phyloP scores from a whole-genome alignment of 1,140 invertebrate species.

The Hypothenemus hampei region DNA sequence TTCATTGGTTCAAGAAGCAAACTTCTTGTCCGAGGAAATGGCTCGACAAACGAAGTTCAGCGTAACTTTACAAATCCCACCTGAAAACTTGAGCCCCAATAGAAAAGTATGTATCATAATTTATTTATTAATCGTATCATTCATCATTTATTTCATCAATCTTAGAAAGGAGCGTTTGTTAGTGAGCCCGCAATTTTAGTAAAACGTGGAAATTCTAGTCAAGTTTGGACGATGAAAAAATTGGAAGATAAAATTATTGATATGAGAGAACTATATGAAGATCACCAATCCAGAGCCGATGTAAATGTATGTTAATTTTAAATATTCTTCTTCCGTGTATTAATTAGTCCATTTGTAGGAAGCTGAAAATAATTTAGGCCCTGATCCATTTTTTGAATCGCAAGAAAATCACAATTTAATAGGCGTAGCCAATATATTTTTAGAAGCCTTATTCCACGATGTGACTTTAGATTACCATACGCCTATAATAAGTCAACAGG shows the following conservation, averaged over 20 bases:
- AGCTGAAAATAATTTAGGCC: slow-evolving; percentile 53
- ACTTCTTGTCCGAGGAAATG: slow-evolving; percentile 92
- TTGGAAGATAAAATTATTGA: slow-evolving; percentile 96
- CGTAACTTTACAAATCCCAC: slow-evolving; percentile 95
- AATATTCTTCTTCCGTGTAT: not conserved
- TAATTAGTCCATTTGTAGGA: slow-evolving; percentile 12
- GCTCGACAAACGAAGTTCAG: slow-evolving; percentile 87
- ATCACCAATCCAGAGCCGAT: slow-evolving; percentile 53
- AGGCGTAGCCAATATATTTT: slow-evolving; percentile 96
- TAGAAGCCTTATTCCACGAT: slow-evolving; percentile 93
- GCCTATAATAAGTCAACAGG: slow-evolving; percentile 98
- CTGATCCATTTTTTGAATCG: slow-evolving; percentile 92
- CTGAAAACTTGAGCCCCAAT: slow-evolving; percentile 92
- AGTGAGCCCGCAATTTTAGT: slow-evolving; percentile 97
- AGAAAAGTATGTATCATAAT: slow-evolving; percentile 75
- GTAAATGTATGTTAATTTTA: slow-evolving; percentile 14
- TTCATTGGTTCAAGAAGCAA: slow-evolving; percentile 91
- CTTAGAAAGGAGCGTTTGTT: slow-evolving; percentile 89
- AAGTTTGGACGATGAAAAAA: slow-evolving; percentile 98
- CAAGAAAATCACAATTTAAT: slow-evolving; percentile 97
- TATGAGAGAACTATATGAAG: slow-evolving; percentile 97
- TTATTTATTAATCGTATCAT: not conserved
- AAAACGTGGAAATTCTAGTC: slow-evolving; percentile 78
- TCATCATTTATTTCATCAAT: no score
- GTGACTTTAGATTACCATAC: slow-evolving; percentile 95